Base-by-base conservation (phyloP, 2,797 vertebrate species). In the Acestrorhynchus altus region DNA sequence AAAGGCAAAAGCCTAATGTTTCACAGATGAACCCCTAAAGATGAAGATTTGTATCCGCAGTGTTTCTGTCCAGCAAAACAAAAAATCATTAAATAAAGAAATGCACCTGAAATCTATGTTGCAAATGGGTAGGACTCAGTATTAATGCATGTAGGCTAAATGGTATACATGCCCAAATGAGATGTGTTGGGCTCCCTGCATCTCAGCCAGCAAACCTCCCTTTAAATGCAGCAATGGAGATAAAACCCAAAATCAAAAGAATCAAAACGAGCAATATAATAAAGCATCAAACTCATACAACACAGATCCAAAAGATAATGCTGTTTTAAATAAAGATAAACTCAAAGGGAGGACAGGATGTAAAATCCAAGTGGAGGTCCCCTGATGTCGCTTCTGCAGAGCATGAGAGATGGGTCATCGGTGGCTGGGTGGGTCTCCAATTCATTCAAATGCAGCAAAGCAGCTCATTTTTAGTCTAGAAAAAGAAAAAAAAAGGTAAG, bases 41-140 rank as follows among this genome's bases (percentile, higher is more conserved):
- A 54, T n/a, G 15, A 26, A 22, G 40, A 54, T 46, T 64, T 28
- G 72, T 80, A 69, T 47, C 60, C 56, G 76, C 28, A 66, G 46
- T 74, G 71, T 52, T 68, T 79, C 52, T 63, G 68, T 40, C 65
- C 57, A 74, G 65, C 61, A 65, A 79, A 52, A 12, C 16, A 51
- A 80, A 63, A 52, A 64, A 73, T 69, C 42, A 67, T 49, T 12
- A 74, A 24, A 76, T 20, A 52, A 76, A 72, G 15, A 44, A 70
- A 80, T 78, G 76, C 70, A 87, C 81, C 85, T 85, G 82, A 83
- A 85, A 67, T 77, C 76, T 70, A 83, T 67, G 49, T 18, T 76
- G 79, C 72, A 68, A 86, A 84, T 77, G 56, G 78, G 79, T 80
- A 82, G 52, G 75, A 81, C 67, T 79, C 71, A 76, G 63, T 20